Conservation (phyloP, 2,797 vertebrate species). For the Falco biarmicus region DNA sequence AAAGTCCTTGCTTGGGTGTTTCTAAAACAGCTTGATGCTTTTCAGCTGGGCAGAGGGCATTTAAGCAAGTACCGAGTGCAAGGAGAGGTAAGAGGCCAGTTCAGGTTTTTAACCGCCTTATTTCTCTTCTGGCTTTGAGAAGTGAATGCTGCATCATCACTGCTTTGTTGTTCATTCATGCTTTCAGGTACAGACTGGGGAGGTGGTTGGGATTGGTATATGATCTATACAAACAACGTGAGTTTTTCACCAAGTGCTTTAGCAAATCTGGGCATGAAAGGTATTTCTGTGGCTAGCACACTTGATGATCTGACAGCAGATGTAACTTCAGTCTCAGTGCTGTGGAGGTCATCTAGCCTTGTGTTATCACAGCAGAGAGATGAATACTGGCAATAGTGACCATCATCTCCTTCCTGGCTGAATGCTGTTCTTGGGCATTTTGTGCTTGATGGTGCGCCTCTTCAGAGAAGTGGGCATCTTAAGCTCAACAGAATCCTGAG, state of each 20-base stretch:
- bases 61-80: not conserved
- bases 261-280: not conserved
- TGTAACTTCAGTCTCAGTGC: not conserved
- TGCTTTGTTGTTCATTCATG: accelerated
- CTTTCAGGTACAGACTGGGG: not conserved
- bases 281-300: not conserved
- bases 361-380: not conserved
- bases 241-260: not conserved
- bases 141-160: accelerated
- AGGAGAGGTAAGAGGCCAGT: not conserved
- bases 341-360: not conserved
- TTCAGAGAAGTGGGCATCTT: conserved; percentile 5
- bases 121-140: not conserved
- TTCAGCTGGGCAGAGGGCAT: conserved; percentile 12
- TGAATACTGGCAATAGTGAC: not conserved
- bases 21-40: not conserved
- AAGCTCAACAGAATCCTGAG: not conserved
- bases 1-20: not conserved
- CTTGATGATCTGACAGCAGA: not conserved
- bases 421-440: not conserved
- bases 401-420: not conserved
- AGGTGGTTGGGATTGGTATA: not conserved
- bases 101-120: not conserved
- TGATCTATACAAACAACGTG: not conserved
- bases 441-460: not conserved